These are phyloP conservation scores for Aphelenchoides avenae DNA, from an alignment of 1,140 invertebrate species.

Conservation along the genomic window DNA sequence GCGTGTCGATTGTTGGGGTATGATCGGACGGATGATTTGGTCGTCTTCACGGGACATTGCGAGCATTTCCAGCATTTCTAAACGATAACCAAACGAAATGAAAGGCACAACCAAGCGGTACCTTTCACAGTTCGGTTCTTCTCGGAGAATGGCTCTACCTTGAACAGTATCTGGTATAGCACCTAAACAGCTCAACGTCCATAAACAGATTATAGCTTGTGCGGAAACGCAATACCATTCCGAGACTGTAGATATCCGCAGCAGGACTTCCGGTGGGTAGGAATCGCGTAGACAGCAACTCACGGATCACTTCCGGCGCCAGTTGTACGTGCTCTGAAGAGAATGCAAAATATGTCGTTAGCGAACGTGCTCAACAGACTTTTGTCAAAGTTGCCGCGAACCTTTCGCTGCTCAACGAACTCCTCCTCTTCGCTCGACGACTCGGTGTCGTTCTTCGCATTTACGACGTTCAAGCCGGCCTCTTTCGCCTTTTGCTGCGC, in stretches of 20 bases:
- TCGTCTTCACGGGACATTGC: conserved; percentile 49
- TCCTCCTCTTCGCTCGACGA: not conserved
- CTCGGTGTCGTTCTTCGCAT: not conserved
- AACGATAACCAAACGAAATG: conserved; percentile 5
- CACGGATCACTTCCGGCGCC: conserved; percentile 57
- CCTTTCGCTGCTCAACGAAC: not conserved
- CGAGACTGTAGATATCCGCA: conserved; percentile 45
- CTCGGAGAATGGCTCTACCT: conserved; percentile 49
- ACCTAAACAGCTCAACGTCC: too few species aligned
- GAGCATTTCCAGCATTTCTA: conserved; percentile 47
- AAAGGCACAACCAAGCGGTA: too few species aligned
- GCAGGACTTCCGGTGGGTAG: conserved; percentile 36
- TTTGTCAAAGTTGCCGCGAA: not conserved
- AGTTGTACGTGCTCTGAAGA: conserved; percentile 48
- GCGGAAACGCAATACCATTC: conserved; percentile 38
- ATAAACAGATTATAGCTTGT: too few species aligned
- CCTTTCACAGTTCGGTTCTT: conserved; percentile 49
- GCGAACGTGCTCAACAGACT: too few species aligned
- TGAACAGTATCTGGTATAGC: conserved; percentile 50
- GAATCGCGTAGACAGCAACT: conserved; percentile 50
- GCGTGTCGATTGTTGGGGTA: conserved; percentile 33
- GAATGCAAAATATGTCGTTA: conserved; percentile 3
- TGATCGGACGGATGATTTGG: conserved; percentile 39
- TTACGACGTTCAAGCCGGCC: conserved; percentile 10
- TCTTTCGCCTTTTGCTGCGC: conserved; percentile 20